Evolutionary conservation across 2,797 vertebrate genomes (phyloP), one percentile per base, ranked within the genome.

Genomic region (Fistularia commersonii): DNA sequence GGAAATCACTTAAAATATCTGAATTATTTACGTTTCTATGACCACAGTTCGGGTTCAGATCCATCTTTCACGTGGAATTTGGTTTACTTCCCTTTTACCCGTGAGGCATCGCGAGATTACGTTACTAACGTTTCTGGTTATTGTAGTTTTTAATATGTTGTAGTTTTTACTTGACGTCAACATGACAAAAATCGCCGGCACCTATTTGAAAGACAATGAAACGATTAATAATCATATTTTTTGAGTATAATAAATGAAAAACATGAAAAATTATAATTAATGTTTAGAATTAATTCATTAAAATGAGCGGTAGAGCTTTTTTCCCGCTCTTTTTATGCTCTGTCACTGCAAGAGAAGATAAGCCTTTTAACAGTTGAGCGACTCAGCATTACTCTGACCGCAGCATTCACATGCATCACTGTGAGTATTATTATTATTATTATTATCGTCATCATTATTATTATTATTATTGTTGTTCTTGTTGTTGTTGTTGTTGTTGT

Each of bases 271-370:
- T 1, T 8, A 41, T 2, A 23, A 39, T 39, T 23, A 23, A 23
- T 23, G 23, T 23, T 2, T 4, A 23, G 2, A 23, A 23, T 23
- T 23, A 2, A 23, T 23, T 23, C 23, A 39, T 8, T 23, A 8
- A 37, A 37, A 48, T 11, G 8, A 14, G 7, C 11, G 32, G 8
- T 1, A 8, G 11, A 6, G 45, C 14, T 8, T 52, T 57, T 35
- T 52, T 72, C 64, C 74, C 82, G 83, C 81, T 53, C 63, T 78
- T 85, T 85, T 84, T 32, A 51, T 76, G 81, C 73, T 52, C 64
- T 60, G 76, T 88, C 84, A 82, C 57, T 53, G 59, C 51, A 54
- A 41, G 3, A 23, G 7, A 11, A 78, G 82, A 83, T 85, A 85
- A 77, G 44, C 38, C 0, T 37, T 51, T 54, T 54, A 55, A 73